phyloP scores from a whole-genome alignment of 2,797 vertebrate genomes.

The Tamandua tetradactyla region DNA sequence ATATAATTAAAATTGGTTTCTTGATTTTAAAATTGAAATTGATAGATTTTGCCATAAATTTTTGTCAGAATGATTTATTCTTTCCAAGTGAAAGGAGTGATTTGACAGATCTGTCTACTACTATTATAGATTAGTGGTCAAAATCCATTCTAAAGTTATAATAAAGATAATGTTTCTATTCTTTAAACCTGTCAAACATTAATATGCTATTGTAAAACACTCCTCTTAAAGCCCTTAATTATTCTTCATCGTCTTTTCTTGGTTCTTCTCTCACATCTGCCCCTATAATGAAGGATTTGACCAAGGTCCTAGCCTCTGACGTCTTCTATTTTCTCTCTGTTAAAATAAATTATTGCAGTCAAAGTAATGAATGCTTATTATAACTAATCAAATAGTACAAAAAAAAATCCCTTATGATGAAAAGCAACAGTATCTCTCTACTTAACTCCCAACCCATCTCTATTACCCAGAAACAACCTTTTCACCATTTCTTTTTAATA shows the following conservation, averaged over 20 bases:
- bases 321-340: background rate
- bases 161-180: background rate
- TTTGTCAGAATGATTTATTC: background rate
- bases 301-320: background rate
- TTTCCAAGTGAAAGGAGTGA: background rate
- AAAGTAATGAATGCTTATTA: background rate
- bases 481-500: background rate
- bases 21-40: conserved; percentile 33
- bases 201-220: background rate
- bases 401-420: background rate
- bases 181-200: background rate
- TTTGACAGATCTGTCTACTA: background rate
- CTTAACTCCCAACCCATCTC: background rate
- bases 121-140: background rate
- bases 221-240: background rate
- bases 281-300: background rate
- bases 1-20: background rate
- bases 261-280: background rate
- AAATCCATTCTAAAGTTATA: background rate
- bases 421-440: background rate
- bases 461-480: background rate
- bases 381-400: background rate
- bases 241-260: background rate
- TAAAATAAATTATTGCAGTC: background rate
- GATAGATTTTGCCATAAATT: background rate